Conservation (phyloP, 2,113 vertebrate genomes). For the Gadus macrocephalus region DNA sequence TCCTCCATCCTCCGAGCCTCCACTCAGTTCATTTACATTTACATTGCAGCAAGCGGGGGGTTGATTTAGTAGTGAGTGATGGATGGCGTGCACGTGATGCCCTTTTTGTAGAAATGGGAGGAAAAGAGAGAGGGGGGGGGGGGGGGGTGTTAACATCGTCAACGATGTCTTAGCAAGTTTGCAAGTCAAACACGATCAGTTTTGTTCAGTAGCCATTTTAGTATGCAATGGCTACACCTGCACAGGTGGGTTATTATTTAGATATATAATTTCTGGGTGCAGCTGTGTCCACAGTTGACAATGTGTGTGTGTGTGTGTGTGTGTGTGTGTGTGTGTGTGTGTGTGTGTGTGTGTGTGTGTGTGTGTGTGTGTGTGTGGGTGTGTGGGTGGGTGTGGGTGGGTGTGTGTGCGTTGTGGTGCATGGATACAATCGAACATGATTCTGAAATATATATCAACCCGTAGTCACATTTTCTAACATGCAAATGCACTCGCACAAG, state of each 20-base stretch:
- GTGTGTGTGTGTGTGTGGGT: no score
- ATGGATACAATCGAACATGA: no score
- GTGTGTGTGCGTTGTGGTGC: no score
- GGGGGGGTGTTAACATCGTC: conserved; percentile 52
- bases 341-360: no score
- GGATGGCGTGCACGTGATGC: conserved; percentile 52
- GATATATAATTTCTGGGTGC: conserved; percentile 5
- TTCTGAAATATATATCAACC: no score
- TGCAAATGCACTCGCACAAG: no score
- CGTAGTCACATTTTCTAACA: background rate
- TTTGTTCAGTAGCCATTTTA: conserved; percentile 28
- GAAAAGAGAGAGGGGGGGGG: conserved; percentile 35
- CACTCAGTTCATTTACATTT: conserved; percentile 69
- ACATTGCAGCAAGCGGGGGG: conserved; percentile 64
- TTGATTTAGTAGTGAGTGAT: conserved; percentile 59
- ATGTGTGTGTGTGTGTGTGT: no score
- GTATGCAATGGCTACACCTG: conserved; percentile 13
- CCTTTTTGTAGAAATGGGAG: conserved; percentile 21
- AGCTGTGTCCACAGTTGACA: conserved; percentile 12
- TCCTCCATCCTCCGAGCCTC: conserved; percentile 37
- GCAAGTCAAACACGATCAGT: conserved; percentile 23
- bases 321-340: no score
- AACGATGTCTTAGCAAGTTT: conserved; percentile 41
- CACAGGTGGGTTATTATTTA: conserved; percentile 9
- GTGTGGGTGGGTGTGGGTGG: no score